phyloP scores from a whole-genome alignment of 2,888 invertebrate genomes.

The Euproctis similis region DNA sequence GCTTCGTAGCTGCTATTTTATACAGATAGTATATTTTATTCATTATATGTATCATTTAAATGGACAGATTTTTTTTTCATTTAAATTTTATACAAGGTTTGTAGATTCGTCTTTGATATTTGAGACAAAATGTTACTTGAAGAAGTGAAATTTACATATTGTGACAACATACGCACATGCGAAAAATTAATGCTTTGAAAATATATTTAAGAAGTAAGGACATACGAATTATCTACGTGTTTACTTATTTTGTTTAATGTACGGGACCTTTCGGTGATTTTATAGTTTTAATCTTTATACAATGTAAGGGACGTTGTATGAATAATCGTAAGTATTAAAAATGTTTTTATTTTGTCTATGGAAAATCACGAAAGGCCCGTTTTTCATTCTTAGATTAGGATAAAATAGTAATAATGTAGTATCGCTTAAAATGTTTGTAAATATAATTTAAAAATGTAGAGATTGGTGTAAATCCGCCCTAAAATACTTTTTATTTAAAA shows the following conservation, averaged over 20 bases:
- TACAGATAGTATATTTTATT: no score
- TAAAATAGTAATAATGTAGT: conserved; percentile 32
- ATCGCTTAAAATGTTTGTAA: conserved; percentile 63
- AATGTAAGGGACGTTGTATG: conserved; percentile 4
- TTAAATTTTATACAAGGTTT: no score
- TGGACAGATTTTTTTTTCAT: no score
- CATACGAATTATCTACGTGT: conserved; percentile 30
- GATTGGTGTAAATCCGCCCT: conserved; percentile 62
- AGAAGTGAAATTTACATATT: conserved; percentile 29
- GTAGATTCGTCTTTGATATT: background rate
- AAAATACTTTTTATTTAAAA: conserved; percentile 21
- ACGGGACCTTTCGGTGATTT: conserved; percentile 20
- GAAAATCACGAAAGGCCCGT: conserved; percentile 14
- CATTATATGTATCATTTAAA: no score
- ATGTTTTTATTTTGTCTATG: conserved; percentile 2
- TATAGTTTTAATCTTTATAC: conserved; percentile 3
- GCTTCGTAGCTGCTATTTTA: conserved; percentile 29
- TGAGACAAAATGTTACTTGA: conserved; percentile 8
- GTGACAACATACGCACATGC: conserved; percentile 40
- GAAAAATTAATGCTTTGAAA: conserved; percentile 20
- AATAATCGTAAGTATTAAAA: no score
- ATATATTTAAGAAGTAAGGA: conserved; percentile 23
- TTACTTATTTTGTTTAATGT: conserved; percentile 13
- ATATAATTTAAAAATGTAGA: conserved; percentile 56
- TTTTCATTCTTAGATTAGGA: conserved; percentile 22